Evolutionary conservation across 2,888 invertebrate genomes (phyloP).

Genomic region (Dasypogon diadema): DNA sequence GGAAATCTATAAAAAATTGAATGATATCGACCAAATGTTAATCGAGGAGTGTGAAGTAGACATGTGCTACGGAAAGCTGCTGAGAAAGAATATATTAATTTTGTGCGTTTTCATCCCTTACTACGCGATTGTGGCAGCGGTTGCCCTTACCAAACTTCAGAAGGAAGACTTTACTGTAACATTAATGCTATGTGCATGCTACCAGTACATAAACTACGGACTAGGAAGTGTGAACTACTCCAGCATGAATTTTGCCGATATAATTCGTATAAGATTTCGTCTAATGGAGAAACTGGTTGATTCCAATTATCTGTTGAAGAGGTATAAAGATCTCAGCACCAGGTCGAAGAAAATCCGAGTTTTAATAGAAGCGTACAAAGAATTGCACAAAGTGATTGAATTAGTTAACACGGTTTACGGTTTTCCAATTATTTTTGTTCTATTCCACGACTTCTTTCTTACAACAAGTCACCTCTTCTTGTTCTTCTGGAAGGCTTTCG

Average conservation of each 20-base stretch:
- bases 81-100: background rate
- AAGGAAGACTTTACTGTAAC: background rate
- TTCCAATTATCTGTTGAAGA: background rate
- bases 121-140: background rate
- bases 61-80: conserved; percentile 14
- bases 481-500: conserved; percentile 1
- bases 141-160: background rate
- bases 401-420: conserved; percentile 10
- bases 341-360: background rate
- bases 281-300: background rate
- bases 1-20: conserved; percentile 5
- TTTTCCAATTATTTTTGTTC: background rate
- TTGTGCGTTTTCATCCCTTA: background rate
- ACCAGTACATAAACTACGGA: background rate
- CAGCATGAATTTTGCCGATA: background rate
- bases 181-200: background rate
- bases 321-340: background rate
- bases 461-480: background rate
- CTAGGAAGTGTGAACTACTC: conserved; percentile 6
- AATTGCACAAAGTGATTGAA: background rate
- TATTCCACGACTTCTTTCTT: conserved; percentile 4
- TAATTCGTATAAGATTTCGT: conserved; percentile 17
- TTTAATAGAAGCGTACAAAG: background rate
- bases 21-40: background rate
- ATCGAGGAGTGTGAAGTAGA: conserved; percentile 11